A percentile compares a stretch with the other conserved stretches of the same genome.
phyloP scores from a whole-genome alignment of 2,888 invertebrate species.

The Lasius platythorax region DNA sequence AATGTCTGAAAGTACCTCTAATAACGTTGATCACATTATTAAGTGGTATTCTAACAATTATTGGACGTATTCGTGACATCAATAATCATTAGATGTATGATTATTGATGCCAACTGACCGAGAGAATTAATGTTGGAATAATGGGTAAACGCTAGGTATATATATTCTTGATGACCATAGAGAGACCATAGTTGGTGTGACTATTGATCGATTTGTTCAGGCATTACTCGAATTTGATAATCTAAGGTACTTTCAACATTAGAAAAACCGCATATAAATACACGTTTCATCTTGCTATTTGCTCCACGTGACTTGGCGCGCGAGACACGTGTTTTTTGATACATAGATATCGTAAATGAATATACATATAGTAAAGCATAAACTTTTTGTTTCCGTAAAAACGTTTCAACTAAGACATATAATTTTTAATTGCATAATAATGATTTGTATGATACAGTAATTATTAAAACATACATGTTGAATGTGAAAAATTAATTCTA shows the following conservation, averaged over 20 bases:
- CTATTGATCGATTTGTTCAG: conserved; percentile 21
- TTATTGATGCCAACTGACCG: background rate
- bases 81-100: too few species aligned
- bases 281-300: background rate
- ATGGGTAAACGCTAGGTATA: background rate
- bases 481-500: background rate
- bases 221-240: background rate
- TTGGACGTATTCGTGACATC: background rate
- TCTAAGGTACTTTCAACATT: background rate
- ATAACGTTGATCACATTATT: background rate
- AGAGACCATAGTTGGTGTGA: background rate
- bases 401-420: background rate
- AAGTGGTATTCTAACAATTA: conserved; percentile 14
- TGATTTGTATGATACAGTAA: background rate
- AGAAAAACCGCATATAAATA: background rate
- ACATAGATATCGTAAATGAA: background rate
- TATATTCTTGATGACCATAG: background rate
- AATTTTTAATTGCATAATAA: background rate
- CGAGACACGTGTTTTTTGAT: background rate
- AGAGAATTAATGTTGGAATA: background rate
- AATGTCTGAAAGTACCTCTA: background rate
- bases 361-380: background rate
- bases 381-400: background rate
- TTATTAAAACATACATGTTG: background rate
- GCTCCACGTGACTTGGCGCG: background rate